Base-by-base conservation (phyloP, 2,888 invertebrate species). In the Digitonthophagus gazella region DNA sequence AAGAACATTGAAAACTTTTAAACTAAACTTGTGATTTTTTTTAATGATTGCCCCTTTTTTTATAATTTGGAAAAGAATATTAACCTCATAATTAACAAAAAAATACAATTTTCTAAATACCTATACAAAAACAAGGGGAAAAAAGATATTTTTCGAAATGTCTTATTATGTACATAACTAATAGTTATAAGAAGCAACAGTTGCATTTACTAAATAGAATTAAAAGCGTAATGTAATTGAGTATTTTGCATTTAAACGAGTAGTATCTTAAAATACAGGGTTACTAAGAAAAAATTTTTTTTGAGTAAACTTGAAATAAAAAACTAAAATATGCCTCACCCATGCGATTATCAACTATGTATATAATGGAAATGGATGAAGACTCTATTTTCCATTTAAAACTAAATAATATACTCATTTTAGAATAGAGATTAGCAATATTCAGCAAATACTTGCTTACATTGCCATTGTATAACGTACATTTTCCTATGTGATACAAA, bases 131-230 rank as follows among this genome's bases (percentile, higher is more conserved):
- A 44, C 11, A 44, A 44, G 28, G 19, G 5, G 54, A 6, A 61
- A 58, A 66, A 65, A 76, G 76, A 76, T 76, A 76, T 77, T 76
- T 76, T 76, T 77, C 75, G 75, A 77, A 74, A 74, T 75, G 76
- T 78, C 76, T 75, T 76, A 61, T 18, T 15, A 20, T 61, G 16
- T 64, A 64, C 28, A 22, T 44, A 28, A 28, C 8, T 4, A 16
- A 16, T 44, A 18, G 44, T 65, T 44, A 15, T 61, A 66, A n/a
- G n/a, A n/a, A 64, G 61, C 15, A 56, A 66, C 63, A 66, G 61
- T 55, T 66, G 67, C 67, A 69, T 67, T 64, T 67, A 65, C 15
- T 22, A 19, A 63, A 58, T n/a, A 54, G 22, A 54, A 58, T 61
- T 63, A 64, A 19, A 28, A 57, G 67, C 67, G 28, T 63, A 58